phyloP scores from a whole-genome alignment of 2,888 invertebrate species.

The Noctua pronuba region DNA sequence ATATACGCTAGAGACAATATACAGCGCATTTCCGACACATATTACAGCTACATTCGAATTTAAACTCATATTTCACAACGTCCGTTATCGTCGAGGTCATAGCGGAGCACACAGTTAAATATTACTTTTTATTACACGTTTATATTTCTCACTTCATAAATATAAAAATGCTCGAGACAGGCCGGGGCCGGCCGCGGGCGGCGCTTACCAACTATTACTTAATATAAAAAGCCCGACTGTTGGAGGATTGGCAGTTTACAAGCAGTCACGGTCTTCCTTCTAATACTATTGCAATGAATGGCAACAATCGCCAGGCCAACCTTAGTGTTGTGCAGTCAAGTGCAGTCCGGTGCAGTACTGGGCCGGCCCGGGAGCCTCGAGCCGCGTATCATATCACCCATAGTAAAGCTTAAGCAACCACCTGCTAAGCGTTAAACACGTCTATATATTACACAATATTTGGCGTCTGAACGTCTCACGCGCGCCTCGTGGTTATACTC shows the following conservation, averaged over 20 bases:
- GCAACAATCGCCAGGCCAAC: background rate
- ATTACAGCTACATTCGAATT: conserved; percentile 78
- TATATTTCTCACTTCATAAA: conserved; percentile 64
- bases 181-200: conserved; percentile 22
- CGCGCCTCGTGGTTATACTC: conserved; percentile 42
- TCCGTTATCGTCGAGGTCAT: conserved; percentile 76
- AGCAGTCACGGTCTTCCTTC: background rate
- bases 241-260: conserved; percentile 15
- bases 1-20: conserved; percentile 80
- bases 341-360: background rate
- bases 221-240: conserved; percentile 25
- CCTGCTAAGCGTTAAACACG: conserved; percentile 61
- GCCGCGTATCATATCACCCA: conserved; percentile 54
- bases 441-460: conserved; percentile 63
- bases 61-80: conserved; percentile 76
- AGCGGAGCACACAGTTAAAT: conserved; percentile 72
- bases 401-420: conserved; percentile 64
- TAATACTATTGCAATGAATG: background rate
- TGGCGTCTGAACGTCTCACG: conserved; percentile 56
- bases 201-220: conserved; percentile 26
- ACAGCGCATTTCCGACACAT: conserved; percentile 78
- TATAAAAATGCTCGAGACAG: conserved; percentile 57
- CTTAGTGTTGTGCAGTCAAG: too few species aligned
- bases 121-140: conserved; percentile 56
- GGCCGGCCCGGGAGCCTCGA: conserved; percentile 15